phyloP scores from a whole-genome alignment of 2,113 vertebrate species.

The Felis chaus region DNA sequence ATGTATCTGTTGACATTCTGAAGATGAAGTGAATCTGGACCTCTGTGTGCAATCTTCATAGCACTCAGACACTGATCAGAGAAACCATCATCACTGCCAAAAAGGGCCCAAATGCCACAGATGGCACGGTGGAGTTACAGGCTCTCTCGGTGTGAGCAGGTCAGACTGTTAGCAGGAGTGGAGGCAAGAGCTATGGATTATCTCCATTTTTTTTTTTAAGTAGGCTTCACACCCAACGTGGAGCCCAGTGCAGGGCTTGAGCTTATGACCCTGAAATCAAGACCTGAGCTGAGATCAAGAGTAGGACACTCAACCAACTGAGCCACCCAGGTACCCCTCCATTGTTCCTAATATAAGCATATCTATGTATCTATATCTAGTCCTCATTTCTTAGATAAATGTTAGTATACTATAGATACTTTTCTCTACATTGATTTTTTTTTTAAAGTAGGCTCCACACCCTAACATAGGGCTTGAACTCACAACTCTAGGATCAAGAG shows the following conservation, averaged over 20 bases:
- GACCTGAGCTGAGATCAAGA: too few relatives aligned
- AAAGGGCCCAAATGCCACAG: conserved; percentile 92
- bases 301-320: too few relatives aligned
- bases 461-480: not conserved
- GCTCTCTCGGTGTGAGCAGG: not conserved
- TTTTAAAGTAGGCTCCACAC: not conserved
- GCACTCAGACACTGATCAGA: conserved; percentile 86
- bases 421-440: not conserved
- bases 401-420: not conserved
- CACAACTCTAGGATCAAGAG: not conserved
- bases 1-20: conserved; percentile 90
- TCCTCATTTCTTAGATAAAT: not conserved
- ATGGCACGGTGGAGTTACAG: conserved; percentile 57
- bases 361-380: not conserved
- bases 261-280: too few relatives aligned
- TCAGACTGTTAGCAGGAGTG: not conserved
- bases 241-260: too few relatives aligned
- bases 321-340: not conserved
- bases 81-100: conserved; percentile 90
- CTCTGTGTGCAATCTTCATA: conserved; percentile 91
- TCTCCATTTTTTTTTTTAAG: not conserved
- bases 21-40: conserved; percentile 91
- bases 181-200: not conserved
- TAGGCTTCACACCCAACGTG: too few relatives aligned
- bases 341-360: not conserved